Conservation (phyloP, 2,888 invertebrate genomes). For the Syrphus vitripennis region DNA sequence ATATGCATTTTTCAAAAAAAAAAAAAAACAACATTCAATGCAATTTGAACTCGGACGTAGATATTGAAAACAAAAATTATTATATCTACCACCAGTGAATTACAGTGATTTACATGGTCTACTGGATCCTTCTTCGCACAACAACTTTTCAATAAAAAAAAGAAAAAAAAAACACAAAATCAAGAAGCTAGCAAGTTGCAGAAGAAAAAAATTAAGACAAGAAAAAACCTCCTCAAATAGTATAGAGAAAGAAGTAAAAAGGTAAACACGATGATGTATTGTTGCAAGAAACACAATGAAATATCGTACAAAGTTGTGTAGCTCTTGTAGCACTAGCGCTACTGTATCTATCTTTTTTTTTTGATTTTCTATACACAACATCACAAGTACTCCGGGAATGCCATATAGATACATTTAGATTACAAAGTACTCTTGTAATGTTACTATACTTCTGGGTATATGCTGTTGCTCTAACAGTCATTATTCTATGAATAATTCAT, state of each 20-base stretch:
- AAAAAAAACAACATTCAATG: too few species aligned
- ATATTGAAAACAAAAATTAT: slow-evolving; percentile 54
- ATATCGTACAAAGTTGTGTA: slow-evolving; percentile 48
- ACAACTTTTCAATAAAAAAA: slow-evolving; percentile 20
- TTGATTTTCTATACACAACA: background rate
- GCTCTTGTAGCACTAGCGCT: slow-evolving; percentile 10
- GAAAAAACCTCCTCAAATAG: slow-evolving; percentile 4
- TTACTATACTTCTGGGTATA: slow-evolving; percentile 37
- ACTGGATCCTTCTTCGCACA: slow-evolving; percentile 48
- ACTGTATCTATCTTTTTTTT: slow-evolving; percentile 12
- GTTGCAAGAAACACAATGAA: slow-evolving; percentile 65
- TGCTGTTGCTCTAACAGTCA: slow-evolving; percentile 73
- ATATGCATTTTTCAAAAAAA: background rate
- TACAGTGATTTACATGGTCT: slow-evolving; percentile 68
- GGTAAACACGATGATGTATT: slow-evolving; percentile 68
- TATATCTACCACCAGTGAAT: slow-evolving; percentile 59
- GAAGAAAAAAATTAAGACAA: slow-evolving; percentile 2
- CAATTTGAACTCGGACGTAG: slow-evolving; percentile 31
- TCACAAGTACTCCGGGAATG: slow-evolving; percentile 42
- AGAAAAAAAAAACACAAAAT: background rate
- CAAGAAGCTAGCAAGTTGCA: background rate
- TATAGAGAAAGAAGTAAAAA: slow-evolving; percentile 28
- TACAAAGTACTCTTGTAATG: slow-evolving; percentile 69
- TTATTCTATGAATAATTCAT: slow-evolving; percentile 80
- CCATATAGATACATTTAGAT: slow-evolving; percentile 69